Evolutionary conservation across 1,140 invertebrate species (phyloP).

Genomic region (Mactra quadrangularis): DNA sequence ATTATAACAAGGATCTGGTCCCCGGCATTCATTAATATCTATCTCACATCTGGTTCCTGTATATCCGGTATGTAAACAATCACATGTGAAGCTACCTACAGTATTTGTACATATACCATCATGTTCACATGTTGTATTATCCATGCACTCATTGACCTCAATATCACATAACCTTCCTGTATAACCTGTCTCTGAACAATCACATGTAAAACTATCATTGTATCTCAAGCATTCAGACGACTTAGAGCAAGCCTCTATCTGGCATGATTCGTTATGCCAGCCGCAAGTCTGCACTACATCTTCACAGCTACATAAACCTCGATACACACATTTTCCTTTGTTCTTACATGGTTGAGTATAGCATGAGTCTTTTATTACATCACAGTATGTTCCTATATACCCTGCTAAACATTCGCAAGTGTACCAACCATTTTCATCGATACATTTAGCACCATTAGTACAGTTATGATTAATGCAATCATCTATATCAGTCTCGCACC

Average conservation of each 20-base stretch:
- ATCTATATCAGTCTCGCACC: conserved; percentile 96
- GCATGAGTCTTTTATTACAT: conserved; percentile 96
- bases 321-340: conserved; percentile 96
- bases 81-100: conserved; percentile 95
- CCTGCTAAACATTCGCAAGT: conserved; percentile 74
- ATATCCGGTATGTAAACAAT: conserved; percentile 88
- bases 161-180: conserved; percentile 94
- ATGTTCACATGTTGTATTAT: conserved; percentile 68
- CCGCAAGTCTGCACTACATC: conserved; percentile 67
- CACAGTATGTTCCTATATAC: conserved; percentile 93
- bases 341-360: conserved; percentile 93
- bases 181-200: conserved; percentile 93
- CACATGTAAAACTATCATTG: conserved; percentile 86
- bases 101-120: conserved; percentile 91
- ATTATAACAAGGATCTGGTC: conserved; percentile 68
- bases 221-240: neutral
- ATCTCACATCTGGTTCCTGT: conserved; percentile 70
- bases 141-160: conserved; percentile 97
- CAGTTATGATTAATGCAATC: conserved; percentile 92
- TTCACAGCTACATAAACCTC: conserved; percentile 89
- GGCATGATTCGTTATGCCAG: conserved; percentile 79
- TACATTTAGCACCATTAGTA: conserved; percentile 94
- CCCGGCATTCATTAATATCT: conserved; percentile 73
- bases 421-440: conserved; percentile 86
- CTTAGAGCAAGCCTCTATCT: conserved; percentile 31